Percentiles rank a stretch among this genome's conserved stretches.
Conservation (phyloP, 2,797 vertebrate genomes). For the Sebastes glaucus region DNA sequence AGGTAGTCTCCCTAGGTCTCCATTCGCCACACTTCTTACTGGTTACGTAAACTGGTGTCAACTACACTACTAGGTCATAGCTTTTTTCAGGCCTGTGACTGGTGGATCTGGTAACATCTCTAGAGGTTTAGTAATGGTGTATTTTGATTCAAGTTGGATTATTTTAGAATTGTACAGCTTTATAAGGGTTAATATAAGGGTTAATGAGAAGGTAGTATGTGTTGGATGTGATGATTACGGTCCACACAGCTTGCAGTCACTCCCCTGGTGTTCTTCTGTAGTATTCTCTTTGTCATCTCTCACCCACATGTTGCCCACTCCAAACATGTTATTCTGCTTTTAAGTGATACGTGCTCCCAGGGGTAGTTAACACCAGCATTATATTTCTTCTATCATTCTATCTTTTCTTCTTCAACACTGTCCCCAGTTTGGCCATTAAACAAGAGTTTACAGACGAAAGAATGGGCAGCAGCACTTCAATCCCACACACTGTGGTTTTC, state of each 20-base stretch:
- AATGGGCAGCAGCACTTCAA: background rate
- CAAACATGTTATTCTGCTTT: constrained; percentile 4
- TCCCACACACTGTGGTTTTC: background rate
- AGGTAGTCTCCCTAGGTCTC: constrained; percentile 8
- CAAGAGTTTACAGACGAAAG: background rate
- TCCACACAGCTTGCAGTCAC: constrained; percentile 3
- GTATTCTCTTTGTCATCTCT: constrained; percentile 5
- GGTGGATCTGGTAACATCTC: constrained; percentile 5
- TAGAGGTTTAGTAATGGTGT: background rate
- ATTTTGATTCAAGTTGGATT: background rate
- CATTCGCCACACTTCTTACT: background rate
- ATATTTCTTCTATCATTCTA: constrained; percentile 9
- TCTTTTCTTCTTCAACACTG: constrained; percentile 3
- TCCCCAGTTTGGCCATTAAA: background rate
- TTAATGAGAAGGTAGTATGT: background rate
- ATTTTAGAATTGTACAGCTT: background rate
- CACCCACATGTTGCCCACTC: constrained; percentile 13
- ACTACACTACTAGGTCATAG: background rate
- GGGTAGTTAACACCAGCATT: background rate
- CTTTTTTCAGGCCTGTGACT: constrained; percentile 2
- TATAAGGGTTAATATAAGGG: background rate
- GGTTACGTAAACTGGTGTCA: constrained; percentile 22
- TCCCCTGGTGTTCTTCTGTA: constrained; percentile 10
- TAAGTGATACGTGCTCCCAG: constrained; percentile 9
- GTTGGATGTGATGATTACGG: background rate